Base-by-base conservation (phyloP, 2,113 vertebrate species). In the Eublepharis macularius region DNA sequence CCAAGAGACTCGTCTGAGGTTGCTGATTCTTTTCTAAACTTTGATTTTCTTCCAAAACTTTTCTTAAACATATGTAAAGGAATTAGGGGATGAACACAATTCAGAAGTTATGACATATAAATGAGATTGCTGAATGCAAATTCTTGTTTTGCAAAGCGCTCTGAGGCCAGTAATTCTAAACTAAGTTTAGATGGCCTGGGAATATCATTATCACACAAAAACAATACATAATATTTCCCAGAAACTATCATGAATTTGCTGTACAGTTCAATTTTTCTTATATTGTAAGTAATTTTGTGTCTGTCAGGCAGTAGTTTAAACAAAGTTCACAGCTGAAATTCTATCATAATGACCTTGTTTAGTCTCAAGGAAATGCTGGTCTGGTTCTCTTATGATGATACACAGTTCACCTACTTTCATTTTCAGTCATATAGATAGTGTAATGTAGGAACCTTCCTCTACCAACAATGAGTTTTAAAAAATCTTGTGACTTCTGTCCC, bases 281-380 rank as follows among this genome's bases (percentile, higher is more conserved):
- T 45, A n/a, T 2, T 88, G 63, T 81, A 88, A 81, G 11, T 84
- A 86, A 88, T 29, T 82, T 36, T 87, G 34, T 6, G 77, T 11
- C 89, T 78, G 84, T 63, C 57, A 86, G 80, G 74, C 89, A 93
- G 88, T 32, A 91, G 41, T 81, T 92, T n/a, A 84, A 90, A 84
- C 73, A 89, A 90, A 87, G 75, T 81, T 45, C 49, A 47, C 49
- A 84, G 93, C 81, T 19, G 2, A 54, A 88, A 93, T 88, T 91
- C 78, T 63, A 2, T 26, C 85, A 88, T 9, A 72, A 3, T 87
- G 47, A 17, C 36, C 21, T 41, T 34, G 34, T 89, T 92, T 91
- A 87, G 75, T 88, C 79, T 91, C 90, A 91, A 80, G 19, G 54
- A 2, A 88, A 34, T 21, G 60, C 80, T 86, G 47, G 82, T 1